Base-by-base conservation (phyloP, 2,113 vertebrate species). In the Leptodactylus fuscus region DNA sequence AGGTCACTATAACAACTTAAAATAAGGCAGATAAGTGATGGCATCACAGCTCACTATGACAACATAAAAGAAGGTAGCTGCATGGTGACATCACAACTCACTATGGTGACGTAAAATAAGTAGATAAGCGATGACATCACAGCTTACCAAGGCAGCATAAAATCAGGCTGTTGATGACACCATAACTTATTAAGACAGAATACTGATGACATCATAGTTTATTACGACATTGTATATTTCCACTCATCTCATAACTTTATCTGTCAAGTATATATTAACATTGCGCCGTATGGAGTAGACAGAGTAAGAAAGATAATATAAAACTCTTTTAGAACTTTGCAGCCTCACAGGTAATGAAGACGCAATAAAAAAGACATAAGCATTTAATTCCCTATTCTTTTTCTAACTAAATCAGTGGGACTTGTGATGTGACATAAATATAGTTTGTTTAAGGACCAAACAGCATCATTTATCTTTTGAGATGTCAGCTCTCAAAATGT, bases 381-480 rank as follows among this genome's bases (percentile, higher is more conserved):
- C 71, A 44, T 76, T 83, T 76, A 62, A 76, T 83, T 62, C 38
- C n/a, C 22, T 62, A 65, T 53, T 53, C 77, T 27, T 51, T 55
- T 36, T 78, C 24, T 79, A 71, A 69, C 29, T 44, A 79, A 85
- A 71, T 79, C 62, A 70, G 83, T 41, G 62, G 75, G 71, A 85
- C 46, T 27, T 85, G 75, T 80, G 82, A 77, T 65, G 41, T 84
- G 83, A 85, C 83, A 85, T 80, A 78, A 85, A 78, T 46, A 69
- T 77, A 79, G 75, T 85, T 85, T 85, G 75, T 85, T 85, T 80
- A 85, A 85, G 46, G 62, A 62, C 75, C 83, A 80, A 79, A 85
- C 83, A 85, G 83, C 58, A 79, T 78, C 83, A 85, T 85, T 85
- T 85, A 85, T 85, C 83, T 85, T 85, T 85, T 20, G 32, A 80